Evolutionary conservation across 2,888 invertebrate species (phyloP), one percentile per base, ranked within the genome.

Genomic region (Volucella bombylans): DNA sequence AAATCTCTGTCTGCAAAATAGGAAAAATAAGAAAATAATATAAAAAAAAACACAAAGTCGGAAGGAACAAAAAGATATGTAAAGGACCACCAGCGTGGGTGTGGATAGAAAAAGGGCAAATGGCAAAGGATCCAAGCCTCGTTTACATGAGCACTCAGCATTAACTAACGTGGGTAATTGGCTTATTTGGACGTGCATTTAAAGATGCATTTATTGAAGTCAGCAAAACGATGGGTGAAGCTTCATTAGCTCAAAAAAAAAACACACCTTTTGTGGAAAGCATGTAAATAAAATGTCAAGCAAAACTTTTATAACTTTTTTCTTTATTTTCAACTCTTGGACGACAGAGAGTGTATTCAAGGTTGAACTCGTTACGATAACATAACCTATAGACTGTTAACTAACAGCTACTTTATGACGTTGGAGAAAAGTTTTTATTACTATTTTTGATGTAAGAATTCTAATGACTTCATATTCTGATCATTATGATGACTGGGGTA

Each of bases 161-260:
- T 69, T 76, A 55, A 57, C 54, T 64, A 39, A 64, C 74, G 59
- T 54, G 38, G 64, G 45, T 71, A 74, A 74, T 78, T 78, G 78
- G 67, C 55, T 73, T 73, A 68, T 82, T 78, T 82, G 50, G 47
- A 67, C 45, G 64, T 47, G 67, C 68, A 76, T 76, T 61, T 50
- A 9, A 31, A 61, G 61, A 45, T 65, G 78, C 67, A 72, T 77
- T 82, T 52, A 23, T n/a, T 9, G 12, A 14, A 71, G 45, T 77
- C 69, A 74, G 55, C 55, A 68, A 55, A 64, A 49, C 31, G 57
- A 10, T 31, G 47, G 14, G 47, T 10, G 3, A 10, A 23, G 10
- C 15, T 57, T 59, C 57, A 57, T 31, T 50, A 49, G 23, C 4
- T 67, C 18, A 0, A 50, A 38, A 49, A 14, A 41, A 55, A 69